phyloP scores from a whole-genome alignment of 2,797 vertebrate genomes.

The Passerculus sandwichensis region DNA sequence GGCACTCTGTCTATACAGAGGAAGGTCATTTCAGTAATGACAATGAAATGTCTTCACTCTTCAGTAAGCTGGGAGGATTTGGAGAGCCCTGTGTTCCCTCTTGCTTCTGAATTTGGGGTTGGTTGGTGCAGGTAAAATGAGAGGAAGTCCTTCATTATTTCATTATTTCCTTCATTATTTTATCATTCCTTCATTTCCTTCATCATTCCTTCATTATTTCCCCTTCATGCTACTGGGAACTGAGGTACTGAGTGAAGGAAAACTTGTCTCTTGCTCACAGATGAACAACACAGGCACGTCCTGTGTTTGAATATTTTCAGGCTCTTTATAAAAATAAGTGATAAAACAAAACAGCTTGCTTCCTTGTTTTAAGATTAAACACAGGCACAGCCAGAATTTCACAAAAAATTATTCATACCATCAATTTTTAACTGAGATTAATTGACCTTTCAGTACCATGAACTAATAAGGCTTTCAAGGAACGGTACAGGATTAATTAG shows the following conservation, averaged over 20 bases:
- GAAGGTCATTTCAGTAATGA: neutral
- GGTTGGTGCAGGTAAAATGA: neutral
- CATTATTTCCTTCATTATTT: neutral
- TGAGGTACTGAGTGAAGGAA: neutral
- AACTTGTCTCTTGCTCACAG: neutral
- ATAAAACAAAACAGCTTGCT: neutral
- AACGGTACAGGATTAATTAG: conserved; percentile 51
- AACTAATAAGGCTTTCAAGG: conserved; percentile 56
- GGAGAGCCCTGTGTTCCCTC: neutral
- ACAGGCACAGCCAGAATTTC: neutral
- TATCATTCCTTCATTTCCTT: neutral
- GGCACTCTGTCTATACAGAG: neutral
- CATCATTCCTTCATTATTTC: neutral
- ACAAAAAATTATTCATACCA: neutral
- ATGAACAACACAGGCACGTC: neutral
- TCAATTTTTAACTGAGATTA: conserved; percentile 45
- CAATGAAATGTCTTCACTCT: neutral
- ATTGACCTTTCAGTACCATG: conserved; percentile 32
- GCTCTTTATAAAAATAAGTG: neutral
- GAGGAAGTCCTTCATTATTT: neutral
- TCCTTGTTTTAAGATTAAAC: neutral
- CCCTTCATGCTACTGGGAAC: neutral
- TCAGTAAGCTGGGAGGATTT: neutral
- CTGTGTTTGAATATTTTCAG: neutral
- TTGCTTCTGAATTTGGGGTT: neutral